phyloP scores from a whole-genome alignment of 1,140 invertebrate genomes.

The Chrysomallon squamiferum region DNA sequence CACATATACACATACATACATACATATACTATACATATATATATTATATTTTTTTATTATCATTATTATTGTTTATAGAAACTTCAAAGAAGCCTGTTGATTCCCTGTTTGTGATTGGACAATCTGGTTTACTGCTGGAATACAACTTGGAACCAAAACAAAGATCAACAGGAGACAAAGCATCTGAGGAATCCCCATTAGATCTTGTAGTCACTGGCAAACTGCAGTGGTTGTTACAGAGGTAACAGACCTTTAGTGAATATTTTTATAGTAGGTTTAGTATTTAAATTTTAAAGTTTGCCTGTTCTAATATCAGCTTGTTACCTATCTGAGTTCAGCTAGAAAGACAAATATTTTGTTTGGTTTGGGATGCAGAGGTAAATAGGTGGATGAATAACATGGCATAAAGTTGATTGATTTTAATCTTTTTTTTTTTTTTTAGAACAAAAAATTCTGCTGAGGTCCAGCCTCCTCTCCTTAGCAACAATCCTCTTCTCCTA shows the following conservation, averaged over 20 bases:
- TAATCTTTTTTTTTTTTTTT: conserved; percentile 10
- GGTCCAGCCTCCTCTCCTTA: conserved; percentile 56
- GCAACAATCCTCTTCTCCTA: conserved; percentile 61
- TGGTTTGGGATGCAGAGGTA: too few species aligned
- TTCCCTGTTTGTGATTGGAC: conserved; percentile 89
- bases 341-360: too few species aligned
- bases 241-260: too few species aligned
- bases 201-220: conserved; percentile 85
- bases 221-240: conserved; percentile 82
- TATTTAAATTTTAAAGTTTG: too few species aligned
- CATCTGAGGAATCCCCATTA: conserved; percentile 89
- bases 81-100: conserved; percentile 71
- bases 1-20: too few species aligned
- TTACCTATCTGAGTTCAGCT: too few species aligned
- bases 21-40: too few species aligned
- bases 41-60: not conserved
- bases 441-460: conserved; percentile 48
- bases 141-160: conserved; percentile 87
- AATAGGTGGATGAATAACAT: too few species aligned
- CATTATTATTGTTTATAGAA: conserved; percentile 17
- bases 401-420: too few species aligned
- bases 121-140: conserved; percentile 85
- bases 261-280: too few species aligned
- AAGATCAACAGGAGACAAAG: conserved; percentile 61
- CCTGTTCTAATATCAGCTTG: too few species aligned